These are phyloP conservation scores for Eledone cirrhosa DNA, from an alignment of 2,888 invertebrate genomes.

Conservation along the genomic window DNA sequence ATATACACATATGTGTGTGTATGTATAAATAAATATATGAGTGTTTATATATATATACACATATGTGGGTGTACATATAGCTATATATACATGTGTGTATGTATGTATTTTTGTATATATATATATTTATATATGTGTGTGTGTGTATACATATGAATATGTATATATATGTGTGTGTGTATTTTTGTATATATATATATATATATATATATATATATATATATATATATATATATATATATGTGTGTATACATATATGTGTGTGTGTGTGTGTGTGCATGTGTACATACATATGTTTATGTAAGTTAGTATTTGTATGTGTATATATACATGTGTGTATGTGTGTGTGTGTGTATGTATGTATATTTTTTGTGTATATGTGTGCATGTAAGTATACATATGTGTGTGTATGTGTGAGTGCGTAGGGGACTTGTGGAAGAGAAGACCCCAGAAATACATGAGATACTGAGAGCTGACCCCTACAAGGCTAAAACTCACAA, in stretches of 20 bases:
- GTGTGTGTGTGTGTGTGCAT: neutral
- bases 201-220: conserved; percentile 1
- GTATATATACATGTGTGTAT: neutral
- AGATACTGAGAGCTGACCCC: no score
- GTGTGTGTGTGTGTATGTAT: neutral
- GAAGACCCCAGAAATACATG: no score
- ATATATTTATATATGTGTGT: neutral
- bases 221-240: conserved; percentile 1
- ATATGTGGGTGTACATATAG: no score
- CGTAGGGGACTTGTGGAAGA: no score
- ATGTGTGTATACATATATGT: neutral
- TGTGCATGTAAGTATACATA: neutral
- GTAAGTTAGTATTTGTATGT: neutral
- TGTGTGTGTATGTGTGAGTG: neutral
- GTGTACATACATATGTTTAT: neutral
- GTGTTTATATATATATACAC: no score
- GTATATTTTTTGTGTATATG: no score
- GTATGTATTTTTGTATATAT: neutral
- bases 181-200: neutral
- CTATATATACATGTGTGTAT: no score
- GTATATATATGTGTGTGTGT: neutral
- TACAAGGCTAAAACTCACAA: no score
- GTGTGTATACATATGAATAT: neutral
- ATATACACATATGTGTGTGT: neutral
- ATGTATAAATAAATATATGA: no score